Base-by-base conservation (phyloP, 2,797 vertebrate genomes). In the Takifugu ocellatus region DNA sequence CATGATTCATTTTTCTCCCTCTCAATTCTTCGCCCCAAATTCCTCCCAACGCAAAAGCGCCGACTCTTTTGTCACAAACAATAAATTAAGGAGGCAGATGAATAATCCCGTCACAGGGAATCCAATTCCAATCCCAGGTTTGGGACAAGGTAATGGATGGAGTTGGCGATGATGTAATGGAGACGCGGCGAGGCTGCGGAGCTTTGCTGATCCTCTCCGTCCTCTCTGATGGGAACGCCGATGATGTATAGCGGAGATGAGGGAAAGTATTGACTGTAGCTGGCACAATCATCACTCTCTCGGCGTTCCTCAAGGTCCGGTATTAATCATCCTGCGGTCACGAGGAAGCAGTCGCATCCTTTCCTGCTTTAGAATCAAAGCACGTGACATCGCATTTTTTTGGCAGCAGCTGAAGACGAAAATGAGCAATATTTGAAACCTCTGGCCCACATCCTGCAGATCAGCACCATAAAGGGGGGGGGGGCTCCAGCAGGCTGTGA, bases 61-160 rank as follows among this genome's bases (percentile, higher is more conserved):
- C 6, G 6, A 52, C 39, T 26, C 46, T 39, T 17, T 56, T 53
- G 47, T 61, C 68, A 56, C 53, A 27, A 21, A 26, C 61, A 21
- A 79, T 80, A 74, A 78, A 80, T 80, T 78, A 81, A 53, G 5
- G 16, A 56, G 72, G 61, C 55, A 39, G 68, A 70, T 77, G 72
- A 85, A 66, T 70, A 70, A 82, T 76, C 57, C 69, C 54, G 10
- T 12, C 26, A 2, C 36, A 24, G 36, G 25, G 66, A 69, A 83
- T 84, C 21, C 75, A 70, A 84, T 85, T 81, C 66, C 70, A 79
- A 84, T 84, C 75, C 70, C 78, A 81, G 77, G 75, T 74, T 78
- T 67, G 45, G 73, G 75, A 77, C 75, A 74, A 27, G 56, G 25
- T 65, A 70, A 83, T 82, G 75, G 78, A 83, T 83, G 54, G 71